Base-by-base conservation (phyloP, 2,113 vertebrate species). In the Perca fluviatilis region DNA sequence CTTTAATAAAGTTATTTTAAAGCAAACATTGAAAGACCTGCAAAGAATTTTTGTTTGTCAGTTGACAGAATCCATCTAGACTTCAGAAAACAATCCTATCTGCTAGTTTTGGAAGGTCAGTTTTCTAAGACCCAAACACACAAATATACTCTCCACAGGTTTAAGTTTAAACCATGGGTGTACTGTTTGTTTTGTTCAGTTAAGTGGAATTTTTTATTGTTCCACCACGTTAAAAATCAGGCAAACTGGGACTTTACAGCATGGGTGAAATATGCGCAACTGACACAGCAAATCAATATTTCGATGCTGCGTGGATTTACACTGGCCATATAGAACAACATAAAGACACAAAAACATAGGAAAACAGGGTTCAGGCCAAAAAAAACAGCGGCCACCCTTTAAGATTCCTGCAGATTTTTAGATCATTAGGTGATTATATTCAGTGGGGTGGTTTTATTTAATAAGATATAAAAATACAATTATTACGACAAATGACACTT, bases 31-130 rank as follows among this genome's bases (percentile, higher is more conserved):
- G 79, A 77, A 86, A 78, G 79, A 83, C 60, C 65, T 5, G 36
- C 40, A 86, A 57, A 86, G 61, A 83, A 19, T 63, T 53, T 62
- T 18, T 43, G 12, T 80, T 76, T 71, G 74, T 63, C 33, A 73
- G 74, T 77, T 74, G 77, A 78, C 81, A 86, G 73, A 66, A 77
- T 82, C 54, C 62, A 84, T 83, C 65, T 64, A 3, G 47, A 83
- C 77, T 70, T 88, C 74, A 85, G 50, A 88, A 88, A 79, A 80
- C 67, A 57, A 33, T 60, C 71, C 65, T 79, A 57, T 74, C 71
- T 70, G 80, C 65, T 66, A 51, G 83, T 74, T 74, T 69, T 77
- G 46, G 70, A 91, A 90, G 84, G 90, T 86, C 86, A 87, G 65
- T 62, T 65, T 83, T 73, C 58, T 69, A 74, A 83, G 70, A 92